Base-by-base conservation (phyloP, 2,888 invertebrate species). In the Myathropa florea region DNA sequence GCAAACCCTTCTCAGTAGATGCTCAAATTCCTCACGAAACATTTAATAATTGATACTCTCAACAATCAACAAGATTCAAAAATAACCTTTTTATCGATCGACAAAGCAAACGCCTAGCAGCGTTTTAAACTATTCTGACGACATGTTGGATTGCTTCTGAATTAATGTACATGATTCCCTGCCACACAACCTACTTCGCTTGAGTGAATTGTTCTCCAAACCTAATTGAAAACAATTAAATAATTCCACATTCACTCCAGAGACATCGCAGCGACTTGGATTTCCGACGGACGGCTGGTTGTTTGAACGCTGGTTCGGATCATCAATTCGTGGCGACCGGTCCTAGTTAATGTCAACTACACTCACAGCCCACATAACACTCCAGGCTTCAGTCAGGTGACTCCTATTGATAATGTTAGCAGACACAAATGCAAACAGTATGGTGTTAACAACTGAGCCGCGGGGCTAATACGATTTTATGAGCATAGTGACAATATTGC, bases 181-280 rank as follows among this genome's bases (percentile, higher is more conserved):
- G 57, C 12, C 12, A 12, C 24, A 57, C 18, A 77, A 24, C 46
- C 67, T 30, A 67, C 14, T 67, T 76, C 26, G 12, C 28, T 76
- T 53, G n/a, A 65, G 23, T 60, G 57, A 18, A 65, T 76, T 73
- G 72, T 73, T 30, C 61, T 73, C 53, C 21, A 63, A 12, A 55
- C 23, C 30, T 33, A 63, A 73, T 73, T 73, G 21, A 63, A 18
- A 55, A 14, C 72, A 73, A 73, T 73, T 36, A 73, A 73, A 14
- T 64, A 30, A 21, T 64, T 64, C 28, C 36, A 14, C 30, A 18
- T 24, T 46, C 18, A 18, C n/a, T 46, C 18, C 7, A 18, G 18
- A 46, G 46, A 46, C 9, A 7, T 46, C 46, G 7, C 46, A 46
- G 46, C 46, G 18, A 18, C 46, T 18, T 18, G 18, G 18, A 7